These are phyloP conservation scores for Diglossa cyanea DNA, from an alignment of 2,797 vertebrate genomes.

Conservation along the genomic window DNA sequence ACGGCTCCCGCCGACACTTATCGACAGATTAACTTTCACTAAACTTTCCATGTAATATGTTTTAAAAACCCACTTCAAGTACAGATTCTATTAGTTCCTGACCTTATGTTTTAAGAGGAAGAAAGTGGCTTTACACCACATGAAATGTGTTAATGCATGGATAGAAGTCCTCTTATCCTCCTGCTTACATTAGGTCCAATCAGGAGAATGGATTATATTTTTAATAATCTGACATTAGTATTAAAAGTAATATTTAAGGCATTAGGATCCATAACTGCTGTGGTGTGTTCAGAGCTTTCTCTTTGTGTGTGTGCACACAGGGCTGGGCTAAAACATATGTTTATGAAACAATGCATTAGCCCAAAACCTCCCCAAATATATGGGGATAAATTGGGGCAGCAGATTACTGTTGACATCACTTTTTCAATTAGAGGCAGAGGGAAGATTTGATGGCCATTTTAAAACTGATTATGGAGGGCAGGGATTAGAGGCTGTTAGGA, in stretches of 20 bases:
- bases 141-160: slow-evolving; percentile 81
- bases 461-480: slow-evolving; percentile 83
- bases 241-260: slow-evolving; percentile 82
- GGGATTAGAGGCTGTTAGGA: slow-evolving; percentile 66
- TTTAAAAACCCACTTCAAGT: slow-evolving; percentile 65
- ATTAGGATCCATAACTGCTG: slow-evolving; percentile 71
- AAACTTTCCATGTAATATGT: slow-evolving; percentile 62
- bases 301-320: neutral
- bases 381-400: slow-evolving; percentile 75
- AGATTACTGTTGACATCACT: slow-evolving; percentile 86
- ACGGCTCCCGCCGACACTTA: slow-evolving; percentile 48
- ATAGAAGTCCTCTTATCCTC: slow-evolving; percentile 79
- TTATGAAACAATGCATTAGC: slow-evolving; percentile 69
- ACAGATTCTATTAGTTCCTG: slow-evolving; percentile 72
- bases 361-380: slow-evolving; percentile 48
- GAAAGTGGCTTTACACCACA: slow-evolving; percentile 74
- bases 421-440: slow-evolving; percentile 66
- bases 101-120: slow-evolving; percentile 75
- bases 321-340: slow-evolving; percentile 68
- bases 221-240: slow-evolving; percentile 85
- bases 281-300: slow-evolving; percentile 51
- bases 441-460: slow-evolving; percentile 79
- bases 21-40: slow-evolving; percentile 74
- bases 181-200: slow-evolving; percentile 70
- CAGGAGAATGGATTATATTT: slow-evolving; percentile 77